A percentile compares a stretch with the other conserved stretches of the same genome.
These are phyloP conservation scores for Malacoctenus gilli DNA, from an alignment of 2,797 vertebrate species.

Conservation along the genomic window DNA sequence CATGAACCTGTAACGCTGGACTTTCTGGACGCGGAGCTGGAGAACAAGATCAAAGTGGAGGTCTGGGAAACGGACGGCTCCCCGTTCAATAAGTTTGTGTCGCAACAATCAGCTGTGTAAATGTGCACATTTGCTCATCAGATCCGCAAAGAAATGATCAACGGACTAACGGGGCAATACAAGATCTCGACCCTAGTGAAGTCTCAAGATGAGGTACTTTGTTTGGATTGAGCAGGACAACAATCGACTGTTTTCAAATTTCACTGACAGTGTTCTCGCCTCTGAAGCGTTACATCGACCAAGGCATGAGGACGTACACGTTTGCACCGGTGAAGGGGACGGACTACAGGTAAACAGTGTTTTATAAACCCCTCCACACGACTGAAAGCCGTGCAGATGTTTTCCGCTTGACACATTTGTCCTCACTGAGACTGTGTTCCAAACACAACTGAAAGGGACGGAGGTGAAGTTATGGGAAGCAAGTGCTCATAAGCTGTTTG, in stretches of 20 bases:
- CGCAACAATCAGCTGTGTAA: neutral
- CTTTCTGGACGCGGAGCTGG: conserved; percentile 95
- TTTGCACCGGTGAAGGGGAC: conserved; percentile 89
- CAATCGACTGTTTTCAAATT: neutral
- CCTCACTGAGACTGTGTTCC: conserved; percentile 12
- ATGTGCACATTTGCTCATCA: conserved; percentile 55
- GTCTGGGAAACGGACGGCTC: conserved; percentile 53
- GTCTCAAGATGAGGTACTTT: conserved; percentile 95
- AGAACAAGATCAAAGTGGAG: conserved; percentile 92
- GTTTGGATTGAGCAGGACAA: too few relatives aligned
- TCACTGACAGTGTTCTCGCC: conserved; percentile 29
- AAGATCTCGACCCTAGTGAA: conserved; percentile 90
- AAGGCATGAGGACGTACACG: conserved; percentile 88
- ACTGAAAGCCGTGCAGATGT: conserved; percentile 21
- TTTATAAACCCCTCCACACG: neutral
- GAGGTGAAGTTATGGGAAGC: conserved; percentile 25
- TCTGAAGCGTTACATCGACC: conserved; percentile 92
- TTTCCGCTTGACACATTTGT: conserved; percentile 7
- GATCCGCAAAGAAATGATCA: conserved; percentile 94
- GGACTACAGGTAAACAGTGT: conserved; percentile 94
- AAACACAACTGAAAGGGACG: conserved; percentile 12
- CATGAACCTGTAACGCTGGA: conserved; percentile 95
- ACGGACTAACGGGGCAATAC: conserved; percentile 82
- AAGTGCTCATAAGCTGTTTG: conserved; percentile 12
- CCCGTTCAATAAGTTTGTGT: neutral